A percentile compares a stretch with the other conserved stretches of the same genome.
phyloP scores from a whole-genome alignment of 2,797 vertebrate species.

The Balearica regulorum region DNA sequence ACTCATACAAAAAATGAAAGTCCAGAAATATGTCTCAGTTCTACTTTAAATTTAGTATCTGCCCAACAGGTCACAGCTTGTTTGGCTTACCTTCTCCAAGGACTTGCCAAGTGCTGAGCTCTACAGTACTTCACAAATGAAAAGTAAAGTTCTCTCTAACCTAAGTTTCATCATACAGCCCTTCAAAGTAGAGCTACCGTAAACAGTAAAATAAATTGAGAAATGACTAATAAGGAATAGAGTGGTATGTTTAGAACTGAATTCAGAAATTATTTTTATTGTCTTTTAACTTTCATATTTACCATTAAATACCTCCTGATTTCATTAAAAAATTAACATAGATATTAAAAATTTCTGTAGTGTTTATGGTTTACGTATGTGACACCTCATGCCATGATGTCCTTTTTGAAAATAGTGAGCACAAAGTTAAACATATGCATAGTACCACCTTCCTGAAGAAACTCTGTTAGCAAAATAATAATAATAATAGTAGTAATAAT shows the following conservation, averaged over 20 bases:
- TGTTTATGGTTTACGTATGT: neutral
- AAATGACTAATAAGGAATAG: neutral
- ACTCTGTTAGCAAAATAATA: neutral
- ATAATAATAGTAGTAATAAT: neutral
- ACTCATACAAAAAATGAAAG: neutral
- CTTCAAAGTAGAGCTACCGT: neutral
- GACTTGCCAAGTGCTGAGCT: neutral
- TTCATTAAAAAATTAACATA: neutral
- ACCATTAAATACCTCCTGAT: neutral
- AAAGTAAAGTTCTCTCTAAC: neutral
- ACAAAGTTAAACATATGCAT: neutral
- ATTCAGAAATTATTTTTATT: neutral
- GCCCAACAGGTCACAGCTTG: neutral
- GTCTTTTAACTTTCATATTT: too few species aligned
- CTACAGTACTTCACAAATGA: neutral
- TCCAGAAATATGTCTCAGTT: neutral
- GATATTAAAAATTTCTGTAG: neutral
- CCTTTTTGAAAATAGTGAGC: neutral
- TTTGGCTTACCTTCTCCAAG: neutral
- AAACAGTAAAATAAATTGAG: neutral
- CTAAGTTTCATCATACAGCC: neutral
- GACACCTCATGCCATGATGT: neutral
- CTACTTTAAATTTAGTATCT: neutral
- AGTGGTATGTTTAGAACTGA: neutral
- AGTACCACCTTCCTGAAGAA: neutral